Conservation (phyloP, 2,888 invertebrate species). For the Camponotus fellah region DNA sequence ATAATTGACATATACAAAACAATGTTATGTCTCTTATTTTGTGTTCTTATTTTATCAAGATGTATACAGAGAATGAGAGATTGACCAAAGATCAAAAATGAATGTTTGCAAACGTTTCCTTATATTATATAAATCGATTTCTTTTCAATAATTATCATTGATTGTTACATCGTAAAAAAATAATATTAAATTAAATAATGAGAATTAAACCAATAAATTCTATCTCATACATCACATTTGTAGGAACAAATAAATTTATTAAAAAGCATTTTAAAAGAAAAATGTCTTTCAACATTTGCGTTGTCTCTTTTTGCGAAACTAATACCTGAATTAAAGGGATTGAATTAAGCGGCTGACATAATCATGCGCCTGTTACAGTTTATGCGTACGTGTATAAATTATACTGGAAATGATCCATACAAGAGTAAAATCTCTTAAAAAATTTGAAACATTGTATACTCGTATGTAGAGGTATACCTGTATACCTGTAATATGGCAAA, state of each 20-base stretch:
- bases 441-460: not conserved
- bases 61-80: not conserved
- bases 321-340: not conserved
- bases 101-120: not conserved
- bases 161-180: not conserved
- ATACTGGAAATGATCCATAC: not conserved
- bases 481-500: too few species aligned
- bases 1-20: not conserved
- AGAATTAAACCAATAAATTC: not conserved
- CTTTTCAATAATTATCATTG: conserved; percentile 3
- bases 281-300: not conserved
- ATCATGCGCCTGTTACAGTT: not conserved
- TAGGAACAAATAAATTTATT: not conserved
- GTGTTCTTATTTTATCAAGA: not conserved
- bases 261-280: not conserved
- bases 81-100: not conserved
- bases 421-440: not conserved
- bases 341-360: not conserved
- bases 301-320: not conserved
- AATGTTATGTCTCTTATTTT: not conserved
- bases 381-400: not conserved
- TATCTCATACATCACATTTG: not conserved
- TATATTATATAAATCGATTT: not conserved
- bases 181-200: not conserved
- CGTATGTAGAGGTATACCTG: too few species aligned